Evolutionary conservation across 2,888 invertebrate species (phyloP).

Genomic region (Agrenia bidenticulata): DNA sequence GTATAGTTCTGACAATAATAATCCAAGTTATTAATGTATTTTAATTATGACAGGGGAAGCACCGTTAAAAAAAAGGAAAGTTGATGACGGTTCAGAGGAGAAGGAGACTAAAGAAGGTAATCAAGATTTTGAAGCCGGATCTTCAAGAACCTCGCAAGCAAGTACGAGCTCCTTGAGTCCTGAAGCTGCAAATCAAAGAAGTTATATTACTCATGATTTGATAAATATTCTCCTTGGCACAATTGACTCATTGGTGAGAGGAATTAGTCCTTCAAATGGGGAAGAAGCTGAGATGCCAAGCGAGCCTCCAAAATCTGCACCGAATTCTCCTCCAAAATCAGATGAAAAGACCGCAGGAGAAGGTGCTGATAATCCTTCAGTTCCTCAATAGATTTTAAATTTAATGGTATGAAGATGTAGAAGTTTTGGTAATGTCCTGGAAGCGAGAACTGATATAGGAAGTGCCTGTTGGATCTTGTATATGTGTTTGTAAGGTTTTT

Average conservation of each 20-base stretch:
- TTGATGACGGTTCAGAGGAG: constrained; percentile 28
- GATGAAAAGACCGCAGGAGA: not conserved
- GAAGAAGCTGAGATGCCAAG: constrained; percentile 4
- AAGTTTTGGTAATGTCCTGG: too few species aligned
- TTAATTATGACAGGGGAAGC: constrained; percentile 21
- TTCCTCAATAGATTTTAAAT: too few species aligned
- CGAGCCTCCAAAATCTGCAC: not conserved
- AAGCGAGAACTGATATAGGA: too few species aligned
- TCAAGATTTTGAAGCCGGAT: constrained; percentile 1
- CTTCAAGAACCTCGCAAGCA: not conserved
- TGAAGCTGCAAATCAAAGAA: constrained; percentile 38
- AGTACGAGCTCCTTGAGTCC: not conserved
- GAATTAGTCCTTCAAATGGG: constrained; percentile 25
- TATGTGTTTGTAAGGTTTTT: too few species aligned
- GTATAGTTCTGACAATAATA: not conserved
- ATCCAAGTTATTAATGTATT: not conserved
- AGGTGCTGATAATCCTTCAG: not conserved
- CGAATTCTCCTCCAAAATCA: not conserved
- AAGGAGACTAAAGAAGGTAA: not conserved
- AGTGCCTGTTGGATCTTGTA: too few species aligned
- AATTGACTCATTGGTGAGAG: constrained; percentile 39
- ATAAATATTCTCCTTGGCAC: constrained; percentile 44
- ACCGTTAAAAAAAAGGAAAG: constrained; percentile 45
- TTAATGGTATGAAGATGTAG: too few species aligned
- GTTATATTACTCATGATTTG: constrained; percentile 45